Percentiles rank a stretch among this genome's conserved stretches.
Conservation (phyloP, 2,888 invertebrate genomes). For the Lepidocyrtinus sp. region DNA sequence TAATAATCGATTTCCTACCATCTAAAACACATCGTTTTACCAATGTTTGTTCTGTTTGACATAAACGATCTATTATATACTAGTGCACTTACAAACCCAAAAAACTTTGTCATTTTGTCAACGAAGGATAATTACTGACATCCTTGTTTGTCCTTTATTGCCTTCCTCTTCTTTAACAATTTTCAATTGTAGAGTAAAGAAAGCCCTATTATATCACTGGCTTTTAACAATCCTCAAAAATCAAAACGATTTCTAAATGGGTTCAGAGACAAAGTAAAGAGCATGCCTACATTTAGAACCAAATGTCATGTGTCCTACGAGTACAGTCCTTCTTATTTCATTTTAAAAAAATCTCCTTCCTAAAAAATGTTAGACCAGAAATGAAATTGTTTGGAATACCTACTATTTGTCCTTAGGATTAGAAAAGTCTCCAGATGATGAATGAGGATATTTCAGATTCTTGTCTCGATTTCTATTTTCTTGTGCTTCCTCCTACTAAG, state of each 20-base stretch:
- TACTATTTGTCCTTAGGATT: not conserved
- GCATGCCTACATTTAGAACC: not conserved
- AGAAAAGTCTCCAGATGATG: constrained; percentile 39
- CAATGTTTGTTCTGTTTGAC: not conserved
- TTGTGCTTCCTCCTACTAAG: constrained; percentile 18
- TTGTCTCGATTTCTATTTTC: constrained; percentile 26
- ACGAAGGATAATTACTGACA: constrained; percentile 44
- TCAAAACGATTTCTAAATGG: constrained; percentile 30
- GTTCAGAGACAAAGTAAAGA: not conserved
- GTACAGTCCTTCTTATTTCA: constrained; percentile 32
- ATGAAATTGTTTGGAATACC: constrained; percentile 12
- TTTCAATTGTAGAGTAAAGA: not conserved
- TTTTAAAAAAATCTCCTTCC: constrained; percentile 30
- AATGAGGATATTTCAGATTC: constrained; percentile 42
- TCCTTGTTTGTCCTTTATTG: constrained; percentile 49
- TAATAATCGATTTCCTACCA: constrained; percentile 47
- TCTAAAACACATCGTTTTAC: not conserved
- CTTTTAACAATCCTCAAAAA: constrained; percentile 18
- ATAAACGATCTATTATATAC: not conserved
- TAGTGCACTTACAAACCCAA: constrained; percentile 4
- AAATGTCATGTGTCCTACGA: constrained; percentile 33
- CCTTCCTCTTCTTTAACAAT: constrained; percentile 19
- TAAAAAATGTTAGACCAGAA: too few relatives aligned
- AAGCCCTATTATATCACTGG: constrained; percentile 26
- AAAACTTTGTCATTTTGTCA: constrained; percentile 50